Conservation (phyloP, 2,797 vertebrate genomes). For the Cottoperca gobio region DNA sequence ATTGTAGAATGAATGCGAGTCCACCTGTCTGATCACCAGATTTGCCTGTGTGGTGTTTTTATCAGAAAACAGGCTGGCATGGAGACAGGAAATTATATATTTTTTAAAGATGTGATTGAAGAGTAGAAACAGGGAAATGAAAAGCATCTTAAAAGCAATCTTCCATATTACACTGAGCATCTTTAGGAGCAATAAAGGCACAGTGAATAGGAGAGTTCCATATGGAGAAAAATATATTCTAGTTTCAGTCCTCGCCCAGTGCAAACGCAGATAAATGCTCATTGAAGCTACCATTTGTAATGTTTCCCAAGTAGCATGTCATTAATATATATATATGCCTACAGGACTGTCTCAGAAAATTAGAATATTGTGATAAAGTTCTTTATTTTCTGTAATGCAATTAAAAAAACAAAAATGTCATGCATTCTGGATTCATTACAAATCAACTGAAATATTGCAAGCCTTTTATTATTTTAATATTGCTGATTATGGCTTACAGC, state of each 20-base stretch:
- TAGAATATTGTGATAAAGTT: no score
- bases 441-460: no score
- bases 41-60: conserved; percentile 13
- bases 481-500: no score
- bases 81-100: conserved; percentile 63
- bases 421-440: no score
- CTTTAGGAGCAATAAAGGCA: conserved; percentile 39
- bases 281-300: not conserved
- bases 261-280: not conserved
- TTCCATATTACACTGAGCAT: conserved; percentile 44
- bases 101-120: conserved; percentile 54
- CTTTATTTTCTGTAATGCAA: no score
- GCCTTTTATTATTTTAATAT: no score
- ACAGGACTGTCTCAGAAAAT: no score
- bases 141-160: conserved; percentile 18
- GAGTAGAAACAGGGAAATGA: conserved; percentile 35
- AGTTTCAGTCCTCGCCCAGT: not conserved
- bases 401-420: no score
- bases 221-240: conserved; percentile 14
- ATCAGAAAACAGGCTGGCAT: conserved; percentile 37
- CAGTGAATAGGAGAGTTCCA: conserved; percentile 1
- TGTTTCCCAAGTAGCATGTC: not conserved
- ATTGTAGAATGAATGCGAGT: conserved; percentile 1
- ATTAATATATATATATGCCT: not conserved
- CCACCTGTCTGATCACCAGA: conserved; percentile 10